Evolutionary conservation across 2,797 vertebrate genomes (phyloP), one percentile per base, ranked within the genome.

Genomic region (Notolabrus celidotus): DNA sequence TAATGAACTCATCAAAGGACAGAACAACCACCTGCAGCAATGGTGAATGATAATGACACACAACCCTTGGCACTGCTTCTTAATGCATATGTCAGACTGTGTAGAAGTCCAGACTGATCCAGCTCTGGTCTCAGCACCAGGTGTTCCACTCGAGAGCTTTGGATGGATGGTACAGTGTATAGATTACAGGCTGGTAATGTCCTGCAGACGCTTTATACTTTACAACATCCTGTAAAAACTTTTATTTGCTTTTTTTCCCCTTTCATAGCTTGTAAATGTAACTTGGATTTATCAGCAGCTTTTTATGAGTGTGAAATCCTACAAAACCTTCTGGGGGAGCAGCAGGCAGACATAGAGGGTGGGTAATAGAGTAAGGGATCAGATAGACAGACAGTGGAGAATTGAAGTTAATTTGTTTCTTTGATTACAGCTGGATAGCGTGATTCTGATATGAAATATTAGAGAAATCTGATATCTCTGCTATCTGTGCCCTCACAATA

Each of bases 381-480:
- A 65, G 80, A 89, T 86, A 41, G 79, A 62, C 41, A 17, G 25
- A 62, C 65, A 58, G 79, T 43, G 39, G 61, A 77, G 73, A 84
- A 78, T 77, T 67, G 61, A 66, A 89, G 79, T 85, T 89, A 79
- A 87, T 86, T 78, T 86, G 51, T 64, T 79, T 79, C 82, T 83
- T 86, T 83, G 81, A 85, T 82, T 74, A 66, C 56, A 47, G 70
- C 38, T 19, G 56, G 64, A 82, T 69, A 73, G 55, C 56, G 71
- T 73, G 43, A 57, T 63, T 59, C 29, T 65, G 66, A 74, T 81
- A 76, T 56, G 12, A 80, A 74, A 80, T 49, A 82, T 82, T 75
- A 50, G 34, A 8, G 2, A 43, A 51, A 78, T 77, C 39, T 8
- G 60, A 80, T 77, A 73, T 71, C 60, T 49, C 67, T 19, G 64